These are phyloP conservation scores for Erannis defoliaria DNA, from an alignment of 2,888 invertebrate genomes.

Conservation along the genomic window DNA sequence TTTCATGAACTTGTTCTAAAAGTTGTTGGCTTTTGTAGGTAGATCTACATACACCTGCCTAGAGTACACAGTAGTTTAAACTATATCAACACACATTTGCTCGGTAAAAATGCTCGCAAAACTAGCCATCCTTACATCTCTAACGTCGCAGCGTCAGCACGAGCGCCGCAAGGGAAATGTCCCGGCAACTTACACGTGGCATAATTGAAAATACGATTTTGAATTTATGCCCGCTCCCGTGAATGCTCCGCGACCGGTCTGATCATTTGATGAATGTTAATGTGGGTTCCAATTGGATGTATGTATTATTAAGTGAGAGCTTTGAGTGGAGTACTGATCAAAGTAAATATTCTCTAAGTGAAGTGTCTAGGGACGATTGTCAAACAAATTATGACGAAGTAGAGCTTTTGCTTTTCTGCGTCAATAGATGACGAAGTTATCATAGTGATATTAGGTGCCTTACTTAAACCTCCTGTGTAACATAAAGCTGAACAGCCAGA, in stretches of 20 bases:
- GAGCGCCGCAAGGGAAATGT: constrained; percentile 57
- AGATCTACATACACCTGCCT: too few relatives aligned
- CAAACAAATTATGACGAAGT: too few relatives aligned
- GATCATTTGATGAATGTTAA: constrained; percentile 30
- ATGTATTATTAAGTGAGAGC: constrained; percentile 9
- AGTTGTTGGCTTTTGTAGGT: too few relatives aligned
- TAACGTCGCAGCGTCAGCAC: constrained; percentile 37
- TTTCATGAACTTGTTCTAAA: too few relatives aligned
- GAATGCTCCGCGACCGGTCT: background rate
- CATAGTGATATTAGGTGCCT: too few relatives aligned
- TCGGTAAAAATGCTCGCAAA: constrained; percentile 19
- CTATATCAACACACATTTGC: constrained; percentile 1
- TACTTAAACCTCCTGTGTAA: too few relatives aligned
- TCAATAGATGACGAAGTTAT: too few relatives aligned
- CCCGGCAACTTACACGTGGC: constrained; percentile 58
- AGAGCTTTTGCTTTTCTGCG: too few relatives aligned
- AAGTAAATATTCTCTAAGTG: background rate
- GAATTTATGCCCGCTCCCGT: constrained; percentile 55
- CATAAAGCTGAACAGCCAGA: too few relatives aligned
- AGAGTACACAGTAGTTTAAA: too few relatives aligned
- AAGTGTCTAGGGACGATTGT: background rate
- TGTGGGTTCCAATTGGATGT: constrained; percentile 6
- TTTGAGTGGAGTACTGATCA: background rate
- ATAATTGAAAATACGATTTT: constrained; percentile 73
- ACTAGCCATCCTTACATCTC: constrained; percentile 30